Evolutionary conservation across 2,888 invertebrate species (phyloP), one percentile per base, ranked within the genome.

Genomic region (Tenthredo notha): DNA sequence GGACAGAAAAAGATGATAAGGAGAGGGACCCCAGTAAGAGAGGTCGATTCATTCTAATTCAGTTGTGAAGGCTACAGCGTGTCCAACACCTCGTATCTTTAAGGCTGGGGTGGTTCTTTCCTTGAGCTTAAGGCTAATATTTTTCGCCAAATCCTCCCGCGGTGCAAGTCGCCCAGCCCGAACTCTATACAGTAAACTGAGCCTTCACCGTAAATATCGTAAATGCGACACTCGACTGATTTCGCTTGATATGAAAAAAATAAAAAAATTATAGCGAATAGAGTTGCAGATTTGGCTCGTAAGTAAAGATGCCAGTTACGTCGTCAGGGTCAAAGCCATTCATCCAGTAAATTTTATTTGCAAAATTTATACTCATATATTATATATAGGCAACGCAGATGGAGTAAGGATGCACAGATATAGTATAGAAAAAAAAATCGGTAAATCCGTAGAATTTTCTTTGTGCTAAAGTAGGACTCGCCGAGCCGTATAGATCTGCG

Each of bases 11-110:
- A 82, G 43, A 88, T 67, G 78, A 80, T 40, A 80, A 83, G 83
- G 21, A 83, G 21, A 67, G 67, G 33, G 67, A 83, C 65, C 43
- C 37, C 33, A 67, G 67, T 47, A 67, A 83, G 67, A 83, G 67
- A 85, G 90, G 90, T 91, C 92, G 90, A 92, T 92, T 92, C 90
- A 92, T 92, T 92, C 92, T 92, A 92, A 92, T 92, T 92, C 91
- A 89, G 89, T 89, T 89, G 88, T 92, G 92, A 92, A 92, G 91
- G 92, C 90, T 92, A 92, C 92, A 92, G 91, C 92, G 91, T 92
- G 92, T 92, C 92, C 91, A 89, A 92, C 92, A 92, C 91, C 91
- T 90, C 90, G 90, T 90, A 84, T 85, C 74, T 82, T 72, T 40
- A 58, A 43, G 61, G 85, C 58, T 65, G 37, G 83, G 84, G 72